Percentiles rank a stretch among this genome's conserved stretches.
Evolutionary conservation across 2,797 vertebrate genomes (phyloP).

Genomic region (Myripristis jacobus): DNA sequence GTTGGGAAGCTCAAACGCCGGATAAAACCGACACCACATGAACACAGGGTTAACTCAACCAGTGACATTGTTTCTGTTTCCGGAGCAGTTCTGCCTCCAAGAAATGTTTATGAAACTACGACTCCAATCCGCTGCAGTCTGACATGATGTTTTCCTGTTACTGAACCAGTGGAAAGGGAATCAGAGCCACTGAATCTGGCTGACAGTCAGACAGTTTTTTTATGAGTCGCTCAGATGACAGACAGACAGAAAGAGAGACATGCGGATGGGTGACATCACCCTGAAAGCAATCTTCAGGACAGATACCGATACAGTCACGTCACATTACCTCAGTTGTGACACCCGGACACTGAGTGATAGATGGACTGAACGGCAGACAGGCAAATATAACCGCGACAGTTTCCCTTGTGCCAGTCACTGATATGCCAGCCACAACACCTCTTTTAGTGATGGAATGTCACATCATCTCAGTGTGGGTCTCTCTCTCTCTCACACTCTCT

Average conservation of each 20-base stretch:
- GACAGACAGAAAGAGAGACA: slow-evolving; percentile 4
- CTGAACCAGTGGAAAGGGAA: slow-evolving; percentile 19
- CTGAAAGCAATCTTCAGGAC: slow-evolving; percentile 55
- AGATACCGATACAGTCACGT: slow-evolving; percentile 59
- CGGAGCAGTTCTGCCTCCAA: no score
- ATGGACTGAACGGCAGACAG: slow-evolving; percentile 53
- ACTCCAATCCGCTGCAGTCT: background rate
- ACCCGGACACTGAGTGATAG: slow-evolving; percentile 63
- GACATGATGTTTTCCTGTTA: slow-evolving; percentile 1
- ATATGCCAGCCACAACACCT: slow-evolving; percentile 65
- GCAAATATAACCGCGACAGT: slow-evolving; percentile 65
- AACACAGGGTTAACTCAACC: no score
- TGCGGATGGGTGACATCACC: slow-evolving; percentile 72
- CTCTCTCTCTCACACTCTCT: slow-evolving; percentile 15
- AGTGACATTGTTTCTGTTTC: no score
- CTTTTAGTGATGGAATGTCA: slow-evolving; percentile 53
- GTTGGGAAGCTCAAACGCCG: no score
- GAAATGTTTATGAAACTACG: no score
- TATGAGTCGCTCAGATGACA: background rate
- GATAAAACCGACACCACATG: no score
- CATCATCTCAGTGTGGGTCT: background rate
- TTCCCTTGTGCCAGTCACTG: slow-evolving; percentile 66
- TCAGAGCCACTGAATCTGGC: slow-evolving; percentile 47
- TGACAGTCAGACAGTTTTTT: slow-evolving; percentile 41
- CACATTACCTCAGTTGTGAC: slow-evolving; percentile 66